phyloP scores from a whole-genome alignment of 1,140 invertebrate species.

The Papilio dardanus region DNA sequence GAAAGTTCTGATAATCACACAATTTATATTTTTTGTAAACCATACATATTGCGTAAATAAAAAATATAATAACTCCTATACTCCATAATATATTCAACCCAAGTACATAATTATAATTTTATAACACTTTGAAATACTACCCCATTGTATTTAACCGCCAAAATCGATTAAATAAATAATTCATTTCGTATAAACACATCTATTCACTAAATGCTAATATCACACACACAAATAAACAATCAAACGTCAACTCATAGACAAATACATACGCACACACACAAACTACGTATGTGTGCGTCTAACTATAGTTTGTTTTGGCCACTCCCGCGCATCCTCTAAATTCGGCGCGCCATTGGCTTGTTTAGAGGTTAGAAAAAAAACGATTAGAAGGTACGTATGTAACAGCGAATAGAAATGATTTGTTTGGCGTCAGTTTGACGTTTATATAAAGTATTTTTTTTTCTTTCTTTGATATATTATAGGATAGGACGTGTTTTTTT shows the following conservation, averaged over 20 bases:
- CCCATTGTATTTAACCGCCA: constrained; percentile 46
- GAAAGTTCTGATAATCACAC: no score
- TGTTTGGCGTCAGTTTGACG: background rate
- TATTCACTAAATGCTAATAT: constrained; percentile 72
- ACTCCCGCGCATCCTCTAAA: constrained; percentile 52
- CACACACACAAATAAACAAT: constrained; percentile 49
- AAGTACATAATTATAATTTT: background rate
- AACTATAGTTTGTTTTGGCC: constrained; percentile 54
- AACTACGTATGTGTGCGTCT: constrained; percentile 57
- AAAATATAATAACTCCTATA: no score
- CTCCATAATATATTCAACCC: no score
- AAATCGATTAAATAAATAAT: constrained; percentile 58
- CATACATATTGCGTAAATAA: no score
- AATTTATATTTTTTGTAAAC: no score
- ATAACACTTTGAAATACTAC: background rate
- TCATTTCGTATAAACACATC: constrained; percentile 51
- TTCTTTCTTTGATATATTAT: no score
- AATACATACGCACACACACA: background rate
- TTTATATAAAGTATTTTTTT: background rate
- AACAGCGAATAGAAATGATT: constrained; percentile 34
- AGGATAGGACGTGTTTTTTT: no score
- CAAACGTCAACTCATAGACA: constrained; percentile 28
- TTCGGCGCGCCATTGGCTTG: constrained; percentile 47
- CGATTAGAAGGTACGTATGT: constrained; percentile 43
- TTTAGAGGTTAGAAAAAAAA: constrained; percentile 52